Conservation (phyloP, 2,797 vertebrate species). For the Otolemur crassicaudatus region DNA sequence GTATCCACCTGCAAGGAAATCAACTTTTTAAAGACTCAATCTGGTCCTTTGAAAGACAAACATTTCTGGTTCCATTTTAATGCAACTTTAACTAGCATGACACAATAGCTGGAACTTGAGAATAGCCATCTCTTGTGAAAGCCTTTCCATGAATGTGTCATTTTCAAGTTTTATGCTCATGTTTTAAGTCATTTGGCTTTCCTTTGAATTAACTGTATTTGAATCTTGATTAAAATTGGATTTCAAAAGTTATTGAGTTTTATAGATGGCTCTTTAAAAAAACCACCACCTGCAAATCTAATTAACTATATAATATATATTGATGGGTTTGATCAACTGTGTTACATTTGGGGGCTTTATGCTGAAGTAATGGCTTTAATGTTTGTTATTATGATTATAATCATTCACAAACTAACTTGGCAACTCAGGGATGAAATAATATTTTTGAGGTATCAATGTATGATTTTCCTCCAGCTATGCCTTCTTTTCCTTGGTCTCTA, state of each 20-base stretch:
- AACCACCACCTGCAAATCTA: background rate
- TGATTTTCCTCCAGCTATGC: background rate
- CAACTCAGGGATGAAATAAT: background rate
- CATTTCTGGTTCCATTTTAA: slow-evolving; percentile 65
- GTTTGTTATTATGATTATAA: slow-evolving; percentile 18
- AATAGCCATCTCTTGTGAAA: slow-evolving; percentile 22
- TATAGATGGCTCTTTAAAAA: slow-evolving; percentile 2
- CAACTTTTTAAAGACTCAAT: slow-evolving; percentile 61
- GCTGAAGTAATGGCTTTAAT: background rate
- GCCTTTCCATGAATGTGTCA: background rate
- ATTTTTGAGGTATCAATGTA: background rate
- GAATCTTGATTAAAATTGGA: slow-evolving; percentile 42
- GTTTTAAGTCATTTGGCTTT: slow-evolving; percentile 53
- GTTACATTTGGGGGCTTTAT: background rate
- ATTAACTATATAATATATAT: background rate
- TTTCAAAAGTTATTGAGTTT: slow-evolving; percentile 25
- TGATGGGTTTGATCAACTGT: background rate
- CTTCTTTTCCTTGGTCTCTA: background rate
- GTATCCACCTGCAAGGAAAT: slow-evolving; percentile 70
- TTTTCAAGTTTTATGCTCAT: slow-evolving; percentile 20
- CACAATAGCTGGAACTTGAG: background rate
- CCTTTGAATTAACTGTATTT: slow-evolving; percentile 48
- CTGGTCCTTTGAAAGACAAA: slow-evolving; percentile 64
- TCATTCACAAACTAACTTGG: background rate
- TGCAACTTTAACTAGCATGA: slow-evolving; percentile 42